Evolutionary conservation across 2,888 invertebrate genomes (phyloP).

Genomic region (Acanthoscelides obtectus): DNA sequence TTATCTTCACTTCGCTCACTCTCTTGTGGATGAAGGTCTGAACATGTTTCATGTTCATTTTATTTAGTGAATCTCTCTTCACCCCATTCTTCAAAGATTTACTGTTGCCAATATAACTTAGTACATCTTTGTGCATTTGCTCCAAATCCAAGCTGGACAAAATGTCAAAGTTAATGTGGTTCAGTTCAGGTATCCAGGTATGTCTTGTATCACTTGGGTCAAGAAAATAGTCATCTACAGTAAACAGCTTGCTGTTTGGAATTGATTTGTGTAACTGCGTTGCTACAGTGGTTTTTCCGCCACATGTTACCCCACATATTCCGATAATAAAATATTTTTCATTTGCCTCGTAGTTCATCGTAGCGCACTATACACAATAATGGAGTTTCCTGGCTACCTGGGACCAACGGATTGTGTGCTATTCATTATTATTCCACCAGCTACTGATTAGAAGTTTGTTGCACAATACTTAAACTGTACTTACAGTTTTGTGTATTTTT

Average conservation of each 20-base stretch:
- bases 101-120: conserved; percentile 29
- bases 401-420: background rate
- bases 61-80: background rate
- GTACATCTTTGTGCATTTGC: conserved; percentile 60
- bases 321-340: conserved; percentile 51
- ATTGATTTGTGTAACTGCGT: conserved; percentile 48
- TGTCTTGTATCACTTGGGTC: conserved; percentile 63
- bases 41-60: background rate
- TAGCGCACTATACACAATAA: background rate
- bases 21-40: background rate
- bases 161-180: conserved; percentile 73
- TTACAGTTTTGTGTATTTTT: too few relatives aligned
- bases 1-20: background rate
- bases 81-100: background rate
- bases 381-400: background rate
- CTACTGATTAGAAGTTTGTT: background rate
- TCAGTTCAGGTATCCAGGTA: conserved; percentile 56
- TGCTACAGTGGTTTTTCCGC: conserved; percentile 76
- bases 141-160: conserved; percentile 69
- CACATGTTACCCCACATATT: conserved; percentile 76
- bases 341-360: background rate
- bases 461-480: too few relatives aligned
- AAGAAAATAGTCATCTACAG: conserved; percentile 75
- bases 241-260: conserved; percentile 52
- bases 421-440: background rate